A percentile compares a stretch with the other conserved stretches of the same genome.
phyloP scores from a whole-genome alignment of 2,797 vertebrate genomes.

The Tenualosa thibaudeaui region DNA sequence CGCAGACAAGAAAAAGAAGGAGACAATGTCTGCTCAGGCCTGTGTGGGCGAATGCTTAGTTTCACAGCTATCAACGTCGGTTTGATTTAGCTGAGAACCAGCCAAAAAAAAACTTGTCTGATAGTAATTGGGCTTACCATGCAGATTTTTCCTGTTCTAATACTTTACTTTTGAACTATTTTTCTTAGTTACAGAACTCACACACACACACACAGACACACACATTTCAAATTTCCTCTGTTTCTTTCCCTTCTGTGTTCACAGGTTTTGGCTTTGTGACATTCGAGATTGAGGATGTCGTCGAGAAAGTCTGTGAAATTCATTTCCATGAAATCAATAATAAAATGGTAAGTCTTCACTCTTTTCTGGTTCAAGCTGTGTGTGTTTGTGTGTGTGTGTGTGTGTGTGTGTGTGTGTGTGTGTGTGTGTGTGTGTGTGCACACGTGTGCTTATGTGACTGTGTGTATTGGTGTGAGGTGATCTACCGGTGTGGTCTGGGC shows the following conservation, averaged over 20 bases:
- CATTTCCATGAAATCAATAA: constrained; percentile 99
- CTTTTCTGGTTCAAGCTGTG: constrained; percentile 56
- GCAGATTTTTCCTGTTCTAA: not conserved
- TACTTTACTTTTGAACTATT: not conserved
- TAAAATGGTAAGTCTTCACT: constrained; percentile 95
- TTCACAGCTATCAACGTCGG: not conserved
- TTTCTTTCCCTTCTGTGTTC: constrained; percentile 34
- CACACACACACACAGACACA: not conserved
- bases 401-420: constrained; percentile 10
- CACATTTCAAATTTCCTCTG: constrained; percentile 56
- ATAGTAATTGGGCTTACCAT: not conserved
- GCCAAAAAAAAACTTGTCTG: not conserved
- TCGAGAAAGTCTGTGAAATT: constrained; percentile 99
- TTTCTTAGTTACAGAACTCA: not conserved
- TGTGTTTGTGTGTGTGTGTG: constrained; percentile 65
- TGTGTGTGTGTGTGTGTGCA: constrained; percentile 2
- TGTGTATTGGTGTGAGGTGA: too few species aligned
- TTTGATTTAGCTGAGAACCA: not conserved
- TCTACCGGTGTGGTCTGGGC: too few species aligned
- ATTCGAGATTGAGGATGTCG: constrained; percentile 99
- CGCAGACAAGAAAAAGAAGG: constrained; percentile 65
- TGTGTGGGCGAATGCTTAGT: not conserved
- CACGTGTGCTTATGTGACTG: too few species aligned
- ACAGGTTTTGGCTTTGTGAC: constrained; percentile 99
- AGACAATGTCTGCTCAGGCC: constrained; percentile 13